Base-by-base conservation (phyloP, 2,797 vertebrate species). In the Tokudaia tokunoshimensis region DNA sequence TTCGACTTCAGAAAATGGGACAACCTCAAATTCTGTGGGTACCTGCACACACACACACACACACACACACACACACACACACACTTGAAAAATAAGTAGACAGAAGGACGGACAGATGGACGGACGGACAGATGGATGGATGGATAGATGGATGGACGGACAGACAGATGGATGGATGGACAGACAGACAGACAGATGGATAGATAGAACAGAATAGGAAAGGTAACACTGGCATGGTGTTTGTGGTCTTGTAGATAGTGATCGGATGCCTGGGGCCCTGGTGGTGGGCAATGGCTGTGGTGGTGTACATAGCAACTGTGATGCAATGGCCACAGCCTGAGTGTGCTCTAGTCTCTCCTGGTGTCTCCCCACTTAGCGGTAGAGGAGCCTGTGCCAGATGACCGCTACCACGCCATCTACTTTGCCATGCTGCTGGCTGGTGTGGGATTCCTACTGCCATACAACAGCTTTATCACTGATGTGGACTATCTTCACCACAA, bases 401-500 rank as follows among this genome's bases (percentile, higher is more conserved):
- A 99, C 98, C 99, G 99, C 96, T 99, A 99, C 98, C 99, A 99
- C 95, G 99, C 99, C 95, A 99, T 99, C 98, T 99, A 99, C 97
- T 99, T 99, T 75, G 99, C 99, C 3, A 99, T 99, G 99, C 98
- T 99, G 89, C 98, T 99, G 98, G 99, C 99, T 0, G 99, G 99
- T 6, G 99, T 99, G 81, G 99, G 99, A 61, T 99, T 99, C 98
- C 99, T 99, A 95, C 99, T 99, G 96, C 99, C 99, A 0, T 99
- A 99, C 98, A 99, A 99, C 98, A 99, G 99, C 94, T 99, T 99
- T 96, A 99, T 99, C 98, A 99, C 99, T 0, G 99, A 99, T 0
- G 99, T 99, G 92, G 99, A 99, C 98, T 99, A 99, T 96, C 98
- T 99, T 96, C 99, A 99, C 94, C 99, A 99, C 94, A 99, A 99